Evolutionary conservation across 2,113 vertebrate species (phyloP), one percentile per base, ranked within the genome.

Genomic region (Mystacornis crossleyi): DNA sequence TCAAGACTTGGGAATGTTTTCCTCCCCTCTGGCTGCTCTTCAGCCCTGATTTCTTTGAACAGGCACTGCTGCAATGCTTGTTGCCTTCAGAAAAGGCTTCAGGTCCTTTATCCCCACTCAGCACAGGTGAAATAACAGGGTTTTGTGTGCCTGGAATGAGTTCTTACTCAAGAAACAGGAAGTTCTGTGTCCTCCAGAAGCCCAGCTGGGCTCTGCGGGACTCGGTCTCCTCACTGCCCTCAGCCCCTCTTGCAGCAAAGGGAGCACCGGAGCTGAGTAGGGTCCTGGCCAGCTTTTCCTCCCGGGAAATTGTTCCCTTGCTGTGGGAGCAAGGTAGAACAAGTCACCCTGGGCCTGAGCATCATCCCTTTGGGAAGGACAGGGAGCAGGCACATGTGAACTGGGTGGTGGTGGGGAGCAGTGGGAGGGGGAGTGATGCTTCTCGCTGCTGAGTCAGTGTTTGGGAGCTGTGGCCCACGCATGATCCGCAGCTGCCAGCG

Each of bases 381-480:
- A 4, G 45, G 29, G 40, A 72, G 10, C 42, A 20, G 65, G n/a
- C 20, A 53, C 33, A 60, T 45, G 92, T 2, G 26, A 3, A 19
- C 24, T 4, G 84, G 54, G 23, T 1, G 70, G 7, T 36, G 75
- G 8, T 51, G 54, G 87, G 33, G 74, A 58, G 65, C 80, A 50
- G 78, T 1, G 8, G 48, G 60, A 50, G 75, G 36, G 43, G 61
- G 40, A 79, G 57, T 20, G 23, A 66, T 72, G 86, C 47, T 53
- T 65, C 75, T 74, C 2, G 0, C 33, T 81, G 90, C 88, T 89
- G 75, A 79, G 43, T 23, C 24, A 74, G 93, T 36, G 86, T 73
- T 81, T 24, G 74, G 74, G 67, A 86, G 60, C 8, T 0, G 57
- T 19, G 65, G 18, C 23, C 61, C 0, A 2, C 2, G 0, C 9